phyloP scores from a whole-genome alignment of 2,113 vertebrate genomes.

The Cariama cristata region DNA sequence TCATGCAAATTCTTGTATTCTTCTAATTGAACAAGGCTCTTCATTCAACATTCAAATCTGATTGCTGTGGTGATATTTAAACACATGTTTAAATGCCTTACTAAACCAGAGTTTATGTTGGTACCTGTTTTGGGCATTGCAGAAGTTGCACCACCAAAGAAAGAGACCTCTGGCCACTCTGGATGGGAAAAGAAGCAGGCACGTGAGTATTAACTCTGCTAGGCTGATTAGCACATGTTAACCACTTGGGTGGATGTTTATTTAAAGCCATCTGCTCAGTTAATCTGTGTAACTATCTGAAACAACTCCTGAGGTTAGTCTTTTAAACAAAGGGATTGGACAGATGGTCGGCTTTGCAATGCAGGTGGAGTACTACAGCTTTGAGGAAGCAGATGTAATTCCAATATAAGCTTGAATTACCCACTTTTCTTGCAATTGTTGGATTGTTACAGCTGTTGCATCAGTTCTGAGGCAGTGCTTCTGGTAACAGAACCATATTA shows the following conservation, averaged over 20 bases:
- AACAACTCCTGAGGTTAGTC: slow-evolving; percentile 1
- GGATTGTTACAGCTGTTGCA: background rate
- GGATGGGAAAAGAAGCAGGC: background rate
- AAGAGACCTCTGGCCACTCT: background rate
- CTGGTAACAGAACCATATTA: background rate
- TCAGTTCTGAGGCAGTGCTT: background rate
- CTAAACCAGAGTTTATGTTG: background rate
- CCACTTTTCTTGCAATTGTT: background rate
- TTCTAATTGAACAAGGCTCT: background rate
- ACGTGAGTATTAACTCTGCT: background rate
- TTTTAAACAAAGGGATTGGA: slow-evolving; percentile 6
- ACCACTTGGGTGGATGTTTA: slow-evolving; percentile 36
- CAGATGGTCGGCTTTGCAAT: slow-evolving; percentile 4
- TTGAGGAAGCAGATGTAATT: slow-evolving; percentile 15
- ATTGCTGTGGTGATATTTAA: background rate
- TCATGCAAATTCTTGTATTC: background rate
- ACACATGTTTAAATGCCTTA: background rate
- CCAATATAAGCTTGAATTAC: background rate
- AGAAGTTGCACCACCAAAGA: background rate
- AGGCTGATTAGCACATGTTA: slow-evolving; percentile 2
- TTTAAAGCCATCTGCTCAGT: slow-evolving; percentile 33
- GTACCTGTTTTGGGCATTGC: background rate
- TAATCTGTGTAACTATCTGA: slow-evolving; percentile 27
- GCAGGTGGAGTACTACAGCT: background rate
- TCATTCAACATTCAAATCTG: background rate